Evolutionary conservation across 2,888 invertebrate species (phyloP), one percentile per base, ranked within the genome.

Genomic region (Aleiodes testaceus): DNA sequence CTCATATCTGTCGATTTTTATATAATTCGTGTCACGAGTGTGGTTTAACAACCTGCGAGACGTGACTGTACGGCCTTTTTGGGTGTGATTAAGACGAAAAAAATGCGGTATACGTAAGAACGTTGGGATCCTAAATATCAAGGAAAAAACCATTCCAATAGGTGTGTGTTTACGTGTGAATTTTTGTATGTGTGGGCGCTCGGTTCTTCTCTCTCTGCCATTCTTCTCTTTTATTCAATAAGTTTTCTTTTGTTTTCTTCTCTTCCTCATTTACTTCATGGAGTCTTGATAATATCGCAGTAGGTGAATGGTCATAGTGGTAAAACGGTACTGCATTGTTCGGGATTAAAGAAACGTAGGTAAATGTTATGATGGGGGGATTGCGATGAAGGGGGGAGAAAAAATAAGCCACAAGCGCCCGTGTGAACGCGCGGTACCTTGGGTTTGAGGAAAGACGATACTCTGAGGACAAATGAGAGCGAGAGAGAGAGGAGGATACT

Each of bases 21-120:
- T 22, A 22, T 59, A 22, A 68, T 68, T 68, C 61, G 5, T 36
- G 50, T 61, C 67, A 67, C 68, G 68, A 47, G 22, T 36, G 47
- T 30, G 20, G 30, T 49, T 45, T 47, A 67, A 61, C 61, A 30
- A 42, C 11, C 47, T 16, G 36, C 18, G 61, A 49, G n/a, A 59
- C 47, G 67, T 67, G 55, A 68, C 68, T 49, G 36, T 36, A 36
- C 16, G 18, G 59, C 16, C 61, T 16, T 12, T 36, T 42, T 4
- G 50, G 45, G 30, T 14, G 49, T 68, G 68, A 68, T 68, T 61
- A 68, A 68, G 61, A 61, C 45, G n/a, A 18, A 45, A 50, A 67
- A 68, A 68, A 68, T 68, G 59, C 50, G 47, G 68, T 68, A 30
- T 45, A 26, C 53, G 45, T 44, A 26, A 16, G 42, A 20, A 18